Base-by-base conservation (phyloP, 2,888 invertebrate genomes). In the Siphlonurus alternatus region DNA sequence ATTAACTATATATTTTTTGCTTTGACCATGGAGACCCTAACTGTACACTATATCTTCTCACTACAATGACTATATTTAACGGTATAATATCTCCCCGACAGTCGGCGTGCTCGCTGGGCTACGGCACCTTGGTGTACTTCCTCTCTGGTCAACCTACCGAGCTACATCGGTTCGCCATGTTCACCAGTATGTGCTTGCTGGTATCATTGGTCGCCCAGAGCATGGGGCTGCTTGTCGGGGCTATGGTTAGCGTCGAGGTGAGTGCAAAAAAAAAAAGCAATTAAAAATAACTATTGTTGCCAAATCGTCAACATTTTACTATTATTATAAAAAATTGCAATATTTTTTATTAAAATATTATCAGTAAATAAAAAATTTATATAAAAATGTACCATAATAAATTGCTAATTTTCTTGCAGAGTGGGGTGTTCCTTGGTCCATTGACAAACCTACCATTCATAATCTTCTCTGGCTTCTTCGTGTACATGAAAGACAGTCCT, bases 391-490 rank as follows among this genome's bases (percentile, higher is more conserved):
- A 51, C 10, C 10, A 51, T 51, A 51, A 51, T 10, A 10, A 51
- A 51, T 51, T 51, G n/a, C n/a, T 51, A n/a, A 51, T 15, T 15
- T 15, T 64, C 66, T 81, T 83, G 66, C 79, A 95, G 92, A 84
- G 89, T 72, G 93, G 93, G 18, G 89, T 92, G 2, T 85, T 94
- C 71, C 83, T 95, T 73, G 96, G 95, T 2, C 92, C 95, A 7
- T 85, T 95, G 68, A 83, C 87, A 71, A 84, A 90, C 67, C 83
- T 91, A 74, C 95, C 96, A 0, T 92, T 94, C 73, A 82, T 90
- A 23, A 81, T 93, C 69, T 95, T 96, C 78, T 92, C 93, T 64
- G 96, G 96, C 3, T 95, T 94, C 77, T 95, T 96, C 74, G 84
- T 96, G 1, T 88, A 86, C 71, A 81, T 89, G 70, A 83, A 82